Conservation (phyloP, 2,113 vertebrate genomes). For the Macquaria ambigua region DNA sequence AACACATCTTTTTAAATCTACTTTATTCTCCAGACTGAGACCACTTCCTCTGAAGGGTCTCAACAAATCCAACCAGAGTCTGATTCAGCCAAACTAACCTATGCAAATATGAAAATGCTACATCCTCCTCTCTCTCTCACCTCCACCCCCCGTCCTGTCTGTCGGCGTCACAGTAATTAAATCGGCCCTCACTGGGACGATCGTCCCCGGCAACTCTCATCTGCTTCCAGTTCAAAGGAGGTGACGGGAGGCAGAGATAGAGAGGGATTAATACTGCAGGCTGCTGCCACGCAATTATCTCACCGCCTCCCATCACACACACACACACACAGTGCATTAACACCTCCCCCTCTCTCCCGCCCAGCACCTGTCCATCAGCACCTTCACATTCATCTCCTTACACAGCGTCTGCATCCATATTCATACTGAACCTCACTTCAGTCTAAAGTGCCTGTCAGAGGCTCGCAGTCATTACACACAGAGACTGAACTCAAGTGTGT, state of each 20-base stretch:
- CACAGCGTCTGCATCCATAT: constrained; percentile 35
- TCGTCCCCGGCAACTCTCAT: constrained; percentile 48
- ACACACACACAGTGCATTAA: constrained; percentile 2
- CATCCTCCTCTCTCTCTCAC: background rate
- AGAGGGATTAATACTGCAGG: constrained; percentile 71
- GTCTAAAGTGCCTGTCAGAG: constrained; percentile 15
- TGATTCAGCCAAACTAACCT: background rate
- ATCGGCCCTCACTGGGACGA: constrained; percentile 27
- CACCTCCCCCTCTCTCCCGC: constrained; percentile 33
- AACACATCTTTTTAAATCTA: too few species aligned
- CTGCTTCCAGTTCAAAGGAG: constrained; percentile 60
- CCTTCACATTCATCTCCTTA: constrained; percentile 36
- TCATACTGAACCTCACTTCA: constrained; percentile 33
- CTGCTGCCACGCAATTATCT: constrained; percentile 86
- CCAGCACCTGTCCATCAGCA: constrained; percentile 53
- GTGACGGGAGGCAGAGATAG: constrained; percentile 45
- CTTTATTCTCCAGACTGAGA: too few species aligned
- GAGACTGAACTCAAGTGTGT: background rate
- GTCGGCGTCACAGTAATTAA: constrained; percentile 54
- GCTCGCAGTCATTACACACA: constrained; percentile 5
- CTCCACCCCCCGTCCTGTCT: background rate
- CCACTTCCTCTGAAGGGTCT: too few species aligned
- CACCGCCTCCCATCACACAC: constrained; percentile 4
- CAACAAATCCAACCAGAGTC: too few species aligned
- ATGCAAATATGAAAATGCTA: background rate